Evolutionary conservation across 2,888 invertebrate species (phyloP), one percentile per base, ranked within the genome.

Genomic region (Beris morrisii): DNA sequence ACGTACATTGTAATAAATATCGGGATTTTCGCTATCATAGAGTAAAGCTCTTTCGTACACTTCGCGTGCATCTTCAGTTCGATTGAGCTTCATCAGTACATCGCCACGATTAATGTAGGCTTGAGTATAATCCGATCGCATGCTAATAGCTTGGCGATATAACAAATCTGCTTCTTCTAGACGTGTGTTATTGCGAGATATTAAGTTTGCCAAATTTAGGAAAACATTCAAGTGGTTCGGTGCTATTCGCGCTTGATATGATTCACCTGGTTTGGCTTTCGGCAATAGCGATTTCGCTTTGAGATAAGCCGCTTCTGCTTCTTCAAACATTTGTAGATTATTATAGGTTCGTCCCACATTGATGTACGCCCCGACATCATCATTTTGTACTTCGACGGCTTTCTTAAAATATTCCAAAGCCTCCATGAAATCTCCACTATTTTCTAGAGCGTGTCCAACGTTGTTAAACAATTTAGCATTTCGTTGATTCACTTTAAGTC

Each of bases 391-490:
- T 76, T 87, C 87, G 28, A 94, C 94, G 12, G 97, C 97, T 74
- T 93, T 92, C 76, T 93, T 89, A 80, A 97, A 97, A 82, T 94
- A 97, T 70, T 87, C 85, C 67, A 97, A 82, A 0, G 97, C 97
- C 77, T 95, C 94, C 1, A 82, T 81, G 73, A 85, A 88, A 32
- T 82, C 83, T 0, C 84, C 83, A 22, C 85, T 86, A 12, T 85
- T 90, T 83, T 97, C 97, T 72, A 97, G 82, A 0, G 96, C 95
- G 81, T 97, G 97, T 0, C 97, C 97, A 3, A 97, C 96, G 81
- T 97, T 97, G 82, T 97, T 97, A 82, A 93, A 97, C 30, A 97
- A 84, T 80, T 97, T 97, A 30, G 97, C 97, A 82, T 97, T 97
- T 71, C 89, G 87, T 72, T 90, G 89, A 78, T 94, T 96, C 4